Evolutionary conservation across 2,113 vertebrate genomes (phyloP).

Genomic region (Irena cyanogastra): DNA sequence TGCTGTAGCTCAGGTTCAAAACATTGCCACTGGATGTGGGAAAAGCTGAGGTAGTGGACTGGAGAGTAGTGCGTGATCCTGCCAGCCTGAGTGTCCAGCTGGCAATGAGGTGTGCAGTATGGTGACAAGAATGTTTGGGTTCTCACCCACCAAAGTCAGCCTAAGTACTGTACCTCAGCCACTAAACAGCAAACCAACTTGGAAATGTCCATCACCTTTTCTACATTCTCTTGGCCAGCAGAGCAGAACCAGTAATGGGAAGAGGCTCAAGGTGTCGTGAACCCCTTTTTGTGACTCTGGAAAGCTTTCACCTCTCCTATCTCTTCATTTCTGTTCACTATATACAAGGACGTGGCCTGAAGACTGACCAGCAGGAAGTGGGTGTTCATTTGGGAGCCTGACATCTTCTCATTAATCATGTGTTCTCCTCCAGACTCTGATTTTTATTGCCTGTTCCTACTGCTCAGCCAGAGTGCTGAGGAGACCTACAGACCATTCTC

Average conservation of each 20-base stretch:
- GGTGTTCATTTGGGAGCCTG: background rate
- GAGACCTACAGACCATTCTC: background rate
- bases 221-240: background rate
- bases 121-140: background rate
- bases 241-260: background rate
- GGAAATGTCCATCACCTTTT: background rate
- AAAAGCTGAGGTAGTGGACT: background rate
- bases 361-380: background rate
- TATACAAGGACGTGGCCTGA: background rate
- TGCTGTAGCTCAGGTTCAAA: background rate
- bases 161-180: background rate
- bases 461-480: background rate
- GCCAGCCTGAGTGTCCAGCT: background rate
- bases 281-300: background rate
- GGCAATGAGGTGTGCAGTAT: rapidly evolving
- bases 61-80: background rate
- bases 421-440: background rate
- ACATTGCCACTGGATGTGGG: background rate
- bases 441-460: background rate
- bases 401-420: background rate
- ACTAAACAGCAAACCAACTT: background rate
- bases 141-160: background rate
- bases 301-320: background rate
- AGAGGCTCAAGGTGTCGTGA: background rate
- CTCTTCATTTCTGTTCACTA: background rate